phyloP scores from a whole-genome alignment of 2,113 vertebrate species.

The Lepidothrix coronata region DNA sequence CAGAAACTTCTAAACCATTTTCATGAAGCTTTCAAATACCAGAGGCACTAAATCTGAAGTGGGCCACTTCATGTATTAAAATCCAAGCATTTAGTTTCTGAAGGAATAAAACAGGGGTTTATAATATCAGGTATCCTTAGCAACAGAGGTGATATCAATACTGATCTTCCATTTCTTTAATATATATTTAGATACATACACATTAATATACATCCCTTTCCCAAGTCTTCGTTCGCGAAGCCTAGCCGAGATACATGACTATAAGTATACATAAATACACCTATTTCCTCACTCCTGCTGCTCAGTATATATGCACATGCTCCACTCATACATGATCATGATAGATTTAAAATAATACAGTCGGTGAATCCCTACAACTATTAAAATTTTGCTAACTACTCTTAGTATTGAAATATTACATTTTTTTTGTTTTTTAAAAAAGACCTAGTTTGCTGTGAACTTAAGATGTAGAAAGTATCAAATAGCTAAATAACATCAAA shows the following conservation, averaged over 20 bases:
- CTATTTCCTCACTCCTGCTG: not conserved
- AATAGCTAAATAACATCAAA: not conserved
- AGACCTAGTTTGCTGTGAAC: not conserved
- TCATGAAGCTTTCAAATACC: not conserved
- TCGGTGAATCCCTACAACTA: not conserved
- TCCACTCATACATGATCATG: not conserved
- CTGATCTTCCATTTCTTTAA: not conserved
- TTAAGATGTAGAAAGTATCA: not conserved
- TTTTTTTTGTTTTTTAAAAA: not conserved
- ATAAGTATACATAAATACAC: not conserved
- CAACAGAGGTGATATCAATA: not conserved
- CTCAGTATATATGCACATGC: not conserved
- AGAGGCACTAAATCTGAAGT: not conserved
- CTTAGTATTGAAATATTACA: not conserved
- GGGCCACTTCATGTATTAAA: not conserved
- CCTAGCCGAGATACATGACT: not conserved
- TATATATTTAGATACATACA: not conserved
- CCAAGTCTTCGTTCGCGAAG: no score
- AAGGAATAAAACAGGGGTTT: not conserved
- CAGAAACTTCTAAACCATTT: not conserved
- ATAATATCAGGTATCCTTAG: not conserved
- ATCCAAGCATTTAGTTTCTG: not conserved
- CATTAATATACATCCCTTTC: not conserved
- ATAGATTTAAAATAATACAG: not conserved
- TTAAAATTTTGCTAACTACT: not conserved